These are phyloP conservation scores for Aplidium turbinatum DNA, from an alignment of 23 tunicate species.

Conservation along the genomic window DNA sequence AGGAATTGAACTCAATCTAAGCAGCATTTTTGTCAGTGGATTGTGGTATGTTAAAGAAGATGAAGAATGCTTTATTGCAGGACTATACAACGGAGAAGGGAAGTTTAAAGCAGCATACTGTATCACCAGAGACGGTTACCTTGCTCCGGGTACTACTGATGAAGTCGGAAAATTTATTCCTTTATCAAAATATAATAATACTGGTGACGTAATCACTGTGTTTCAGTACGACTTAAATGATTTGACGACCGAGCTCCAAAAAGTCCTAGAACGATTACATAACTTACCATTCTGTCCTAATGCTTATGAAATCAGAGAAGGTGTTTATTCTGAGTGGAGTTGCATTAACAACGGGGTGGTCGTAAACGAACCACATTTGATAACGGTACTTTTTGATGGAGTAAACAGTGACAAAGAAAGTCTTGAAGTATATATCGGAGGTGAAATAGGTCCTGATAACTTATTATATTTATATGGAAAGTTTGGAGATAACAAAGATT, in stretches of 20 bases:
- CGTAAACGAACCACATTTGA: slow-evolving; percentile 13
- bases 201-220: neutral
- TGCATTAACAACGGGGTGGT: slow-evolving; percentile 30
- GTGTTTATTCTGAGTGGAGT: slow-evolving; percentile 19
- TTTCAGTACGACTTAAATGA: neutral
- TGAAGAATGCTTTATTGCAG: slow-evolving; percentile 37
- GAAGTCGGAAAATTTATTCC: slow-evolving; percentile 21
- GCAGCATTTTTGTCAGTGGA: slow-evolving; percentile 21
- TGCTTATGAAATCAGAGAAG: slow-evolving; percentile 4
- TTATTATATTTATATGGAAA: slow-evolving; percentile 36
- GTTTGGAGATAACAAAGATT: slow-evolving; percentile 5
- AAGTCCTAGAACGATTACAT: neutral
- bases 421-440: slow-evolving; percentile 40
- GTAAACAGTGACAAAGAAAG: neutral
- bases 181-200: slow-evolving; percentile 20
- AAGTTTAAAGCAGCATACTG: slow-evolving; percentile 31
- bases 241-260: neutral
- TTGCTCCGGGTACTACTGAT: slow-evolving; percentile 41
- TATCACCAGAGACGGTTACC: slow-evolving; percentile 45
- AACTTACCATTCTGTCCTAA: slow-evolving; percentile 20
- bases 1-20: slow-evolving; percentile 22
- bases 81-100: slow-evolving; percentile 33
- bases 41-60: slow-evolving; percentile 10
- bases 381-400: slow-evolving; percentile 29
- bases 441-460: slow-evolving; percentile 44